Base-by-base conservation (phyloP, 2,888 invertebrate species). In the Dicyrtoma fusca region DNA sequence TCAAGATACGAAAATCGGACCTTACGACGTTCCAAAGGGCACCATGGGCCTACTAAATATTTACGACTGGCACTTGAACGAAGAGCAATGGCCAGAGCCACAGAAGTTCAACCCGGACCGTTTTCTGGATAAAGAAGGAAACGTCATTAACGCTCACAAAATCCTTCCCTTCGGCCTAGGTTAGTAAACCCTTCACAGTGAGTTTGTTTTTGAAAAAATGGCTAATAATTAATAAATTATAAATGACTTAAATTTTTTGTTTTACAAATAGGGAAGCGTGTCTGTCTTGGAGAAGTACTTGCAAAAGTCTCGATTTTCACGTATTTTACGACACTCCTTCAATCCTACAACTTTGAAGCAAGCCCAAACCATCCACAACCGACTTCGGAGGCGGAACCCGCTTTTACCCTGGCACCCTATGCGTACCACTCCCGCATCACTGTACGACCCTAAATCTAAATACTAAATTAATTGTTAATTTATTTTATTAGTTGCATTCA, bases 81-180 rank as follows among this genome's bases (percentile, higher is more conserved):
- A 53, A 1, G 25, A 72, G 11, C 34, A 71, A 3, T 77, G 75
- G 76, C 14, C 21, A 4, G 59, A 76, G 23, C 79, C 79, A 0
- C 4, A 19, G 1, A 57, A 55, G 17, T 77, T 79, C 53, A 62
- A 65, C 10, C 79, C 79, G 10, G 68, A 76, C 25, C 25, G 77
- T 42, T 79, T 79, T 61, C 57, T 79, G 10, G 69, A 64, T 42
- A n/a, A 42, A 3, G 71, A 68, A 0, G 74, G 72, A 21, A 74
- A 73, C n/a, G 70, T 79, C 11, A 49, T 75, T 10, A 79, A 79
- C 51, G 47, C 72, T 6, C 70, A 77, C 13, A 75, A 76, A 72
- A 53, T 79, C 1, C 51, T 77, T n/a, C 73, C 76, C 11, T 79
- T 79, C 62, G 77, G 77, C 1, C 44, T 69, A 62, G 76, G 77